phyloP scores from a whole-genome alignment of 1,140 invertebrate genomes.

The Leptinotarsa texana region DNA sequence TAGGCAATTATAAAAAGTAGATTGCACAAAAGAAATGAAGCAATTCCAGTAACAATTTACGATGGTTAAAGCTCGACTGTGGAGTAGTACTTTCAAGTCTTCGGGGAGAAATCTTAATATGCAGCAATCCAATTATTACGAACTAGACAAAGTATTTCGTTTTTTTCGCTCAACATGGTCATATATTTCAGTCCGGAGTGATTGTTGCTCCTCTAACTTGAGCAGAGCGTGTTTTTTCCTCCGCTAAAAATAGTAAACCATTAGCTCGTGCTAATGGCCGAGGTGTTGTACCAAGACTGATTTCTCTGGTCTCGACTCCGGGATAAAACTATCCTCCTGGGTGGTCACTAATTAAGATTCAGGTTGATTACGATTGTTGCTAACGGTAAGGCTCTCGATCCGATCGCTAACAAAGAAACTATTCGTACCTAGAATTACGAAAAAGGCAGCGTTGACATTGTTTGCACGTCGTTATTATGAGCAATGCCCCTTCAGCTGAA shows the following conservation, averaged over 20 bases:
- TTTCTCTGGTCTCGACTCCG: conserved; percentile 39
- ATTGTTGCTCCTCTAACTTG: conserved; percentile 11
- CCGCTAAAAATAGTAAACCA: conserved; percentile 50
- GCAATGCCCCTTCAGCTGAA: conserved; percentile 47
- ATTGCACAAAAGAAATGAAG: neutral
- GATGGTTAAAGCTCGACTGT: neutral
- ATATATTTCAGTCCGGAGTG: conserved; percentile 8
- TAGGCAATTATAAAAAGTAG: too few relatives aligned
- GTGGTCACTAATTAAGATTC: conserved; percentile 55
- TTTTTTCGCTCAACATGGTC: neutral
- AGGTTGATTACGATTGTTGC: conserved; percentile 53
- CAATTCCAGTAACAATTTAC: conserved; percentile 3
- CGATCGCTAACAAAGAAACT: conserved; percentile 48
- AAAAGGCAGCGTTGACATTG: conserved; percentile 50
- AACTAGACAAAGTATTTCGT: conserved; percentile 2
- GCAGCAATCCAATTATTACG: conserved; percentile 8
- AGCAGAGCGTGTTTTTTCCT: conserved; percentile 32
- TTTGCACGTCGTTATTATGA: conserved; percentile 51
- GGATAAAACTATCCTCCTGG: conserved; percentile 51
- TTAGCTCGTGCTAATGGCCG: conserved; percentile 52
- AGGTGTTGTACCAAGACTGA: conserved; percentile 49
- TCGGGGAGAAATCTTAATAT: conserved; percentile 6
- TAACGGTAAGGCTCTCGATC: conserved; percentile 51
- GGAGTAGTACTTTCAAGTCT: neutral
- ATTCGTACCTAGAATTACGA: conserved; percentile 52